A percentile compares a stretch with the other conserved stretches of the same genome.
These are phyloP conservation scores for Tetranychus truncatus DNA, from an alignment of 2,888 invertebrate genomes.

Conservation along the genomic window DNA sequence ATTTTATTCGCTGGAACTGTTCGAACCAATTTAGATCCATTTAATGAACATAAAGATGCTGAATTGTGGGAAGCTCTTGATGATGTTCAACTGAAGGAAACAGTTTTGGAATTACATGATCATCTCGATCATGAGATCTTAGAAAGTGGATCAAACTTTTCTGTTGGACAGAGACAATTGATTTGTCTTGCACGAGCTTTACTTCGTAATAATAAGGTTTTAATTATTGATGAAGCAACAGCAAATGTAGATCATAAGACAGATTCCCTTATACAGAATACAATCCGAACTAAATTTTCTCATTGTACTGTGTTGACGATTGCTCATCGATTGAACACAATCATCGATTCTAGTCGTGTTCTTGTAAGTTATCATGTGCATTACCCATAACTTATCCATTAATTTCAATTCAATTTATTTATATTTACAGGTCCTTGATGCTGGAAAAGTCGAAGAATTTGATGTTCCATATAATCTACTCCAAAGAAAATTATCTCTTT, in stretches of 20 bases:
- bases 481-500: constrained; percentile 30
- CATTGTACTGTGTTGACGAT: constrained; percentile 39
- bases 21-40: constrained; percentile 73
- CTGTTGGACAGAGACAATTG: constrained; percentile 71
- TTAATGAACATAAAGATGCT: constrained; percentile 55
- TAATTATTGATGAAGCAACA: constrained; percentile 77
- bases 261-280: constrained; percentile 52
- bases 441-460: constrained; percentile 55
- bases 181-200: constrained; percentile 75
- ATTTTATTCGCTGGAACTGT: constrained; percentile 70
- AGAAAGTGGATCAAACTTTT: constrained; percentile 61
- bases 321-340: constrained; percentile 51
- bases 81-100: constrained; percentile 57
- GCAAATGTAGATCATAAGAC: constrained; percentile 66
- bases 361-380: constrained; percentile 24
- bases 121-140: constrained; percentile 50
- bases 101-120: constrained; percentile 43
- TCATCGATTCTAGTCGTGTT: constrained; percentile 71
- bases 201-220: constrained; percentile 57
- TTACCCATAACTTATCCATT: not conserved
- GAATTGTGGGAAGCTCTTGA: constrained; percentile 66
- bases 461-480: constrained; percentile 50
- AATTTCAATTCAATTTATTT: not conserved
- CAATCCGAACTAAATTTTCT: constrained; percentile 55
- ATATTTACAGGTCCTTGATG: constrained; percentile 43